Conservation (phyloP, 2,797 vertebrate species). For the Cryptoblepharus egeriae region DNA sequence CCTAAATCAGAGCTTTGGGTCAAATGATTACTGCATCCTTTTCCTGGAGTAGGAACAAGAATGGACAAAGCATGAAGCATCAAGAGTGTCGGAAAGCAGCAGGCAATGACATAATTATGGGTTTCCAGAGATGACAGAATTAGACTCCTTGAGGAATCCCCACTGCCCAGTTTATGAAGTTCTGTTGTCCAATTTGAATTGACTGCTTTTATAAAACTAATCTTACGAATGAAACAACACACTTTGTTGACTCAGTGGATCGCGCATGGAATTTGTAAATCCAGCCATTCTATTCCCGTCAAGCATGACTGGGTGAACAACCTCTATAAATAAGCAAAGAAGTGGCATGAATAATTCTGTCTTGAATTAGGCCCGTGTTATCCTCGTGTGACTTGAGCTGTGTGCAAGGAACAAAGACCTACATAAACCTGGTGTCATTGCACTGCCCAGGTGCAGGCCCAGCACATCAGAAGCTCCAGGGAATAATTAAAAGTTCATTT, state of each 20-base stretch:
- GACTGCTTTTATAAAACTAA: slow-evolving; percentile 62
- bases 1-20: background rate
- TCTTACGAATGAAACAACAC: slow-evolving; percentile 69
- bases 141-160: slow-evolving; percentile 26
- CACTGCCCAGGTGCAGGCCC: slow-evolving; percentile 33
- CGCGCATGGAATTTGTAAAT: slow-evolving; percentile 68
- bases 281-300: slow-evolving; percentile 64
- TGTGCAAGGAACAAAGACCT: slow-evolving; percentile 55
- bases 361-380: slow-evolving; percentile 70
- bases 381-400: slow-evolving; percentile 56
- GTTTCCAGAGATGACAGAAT: slow-evolving; percentile 6
- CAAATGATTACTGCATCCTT: background rate
- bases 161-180: slow-evolving; percentile 48
- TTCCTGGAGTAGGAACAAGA: background rate
- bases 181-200: slow-evolving; percentile 32
- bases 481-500: slow-evolving; percentile 55
- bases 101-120: slow-evolving; percentile 20
- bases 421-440: slow-evolving; percentile 39
- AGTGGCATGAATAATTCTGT: slow-evolving; percentile 71
- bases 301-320: slow-evolving; percentile 59
- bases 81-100: slow-evolving; percentile 1
- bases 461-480: slow-evolving; percentile 24
- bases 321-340: slow-evolving; percentile 63
- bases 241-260: slow-evolving; percentile 39
- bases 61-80: background rate